Percentiles rank a stretch among this genome's conserved stretches.
phyloP scores from a whole-genome alignment of 2,113 vertebrate species.

The Ancistrus triradiatus region DNA sequence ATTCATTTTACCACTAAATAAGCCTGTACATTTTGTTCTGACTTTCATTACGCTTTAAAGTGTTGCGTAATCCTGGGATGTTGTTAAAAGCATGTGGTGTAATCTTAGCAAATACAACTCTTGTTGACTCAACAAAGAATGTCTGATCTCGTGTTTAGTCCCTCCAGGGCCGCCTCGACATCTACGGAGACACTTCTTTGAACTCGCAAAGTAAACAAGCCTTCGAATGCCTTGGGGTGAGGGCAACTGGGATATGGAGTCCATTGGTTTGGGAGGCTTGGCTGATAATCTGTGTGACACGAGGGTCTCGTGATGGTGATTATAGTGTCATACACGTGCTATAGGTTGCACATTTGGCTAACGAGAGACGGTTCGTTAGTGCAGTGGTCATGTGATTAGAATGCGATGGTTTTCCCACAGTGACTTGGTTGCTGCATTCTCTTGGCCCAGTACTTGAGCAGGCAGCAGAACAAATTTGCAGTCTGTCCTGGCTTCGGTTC shows the following conservation, averaged over 20 bases:
- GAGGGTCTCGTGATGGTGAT: constrained; percentile 21
- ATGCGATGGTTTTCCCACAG: background rate
- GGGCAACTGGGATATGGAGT: constrained; percentile 2
- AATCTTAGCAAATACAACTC: no score
- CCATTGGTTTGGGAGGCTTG: background rate
- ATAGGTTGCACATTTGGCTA: background rate
- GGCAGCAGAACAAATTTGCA: constrained; percentile 21
- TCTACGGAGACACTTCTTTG: background rate
- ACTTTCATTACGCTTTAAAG: no score
- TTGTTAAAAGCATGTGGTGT: constrained; percentile 9
- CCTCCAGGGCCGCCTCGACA: background rate
- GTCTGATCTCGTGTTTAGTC: background rate
- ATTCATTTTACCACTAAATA: constrained; percentile 8
- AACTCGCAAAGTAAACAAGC: background rate
- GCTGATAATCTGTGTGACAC: constrained; percentile 7
- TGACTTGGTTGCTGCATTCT: background rate
- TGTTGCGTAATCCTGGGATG: constrained; percentile 2
- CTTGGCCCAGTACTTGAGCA: constrained; percentile 13
- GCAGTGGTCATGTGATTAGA: constrained; percentile 1
- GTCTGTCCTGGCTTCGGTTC: background rate
- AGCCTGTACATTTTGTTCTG: constrained; percentile 14
- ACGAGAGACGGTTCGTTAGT: background rate
- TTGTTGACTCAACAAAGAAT: background rate
- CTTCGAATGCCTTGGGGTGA: background rate
- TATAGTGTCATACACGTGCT: background rate